A percentile compares a stretch with the other conserved stretches of the same genome.
phyloP scores from a whole-genome alignment of 2,797 vertebrate genomes.

The Trematomus bernacchii region DNA sequence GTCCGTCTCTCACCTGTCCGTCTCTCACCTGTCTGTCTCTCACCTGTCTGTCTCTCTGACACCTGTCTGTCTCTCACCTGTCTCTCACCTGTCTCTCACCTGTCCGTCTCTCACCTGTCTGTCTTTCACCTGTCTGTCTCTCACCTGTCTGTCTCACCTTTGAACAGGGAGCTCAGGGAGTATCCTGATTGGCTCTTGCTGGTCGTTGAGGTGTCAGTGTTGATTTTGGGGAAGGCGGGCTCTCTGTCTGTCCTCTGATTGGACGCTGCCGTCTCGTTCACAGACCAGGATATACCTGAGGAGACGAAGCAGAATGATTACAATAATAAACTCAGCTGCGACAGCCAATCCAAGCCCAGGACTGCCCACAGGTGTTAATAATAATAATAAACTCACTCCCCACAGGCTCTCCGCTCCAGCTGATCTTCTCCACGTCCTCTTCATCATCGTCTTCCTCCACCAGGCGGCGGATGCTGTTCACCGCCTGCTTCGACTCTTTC shows the following conservation, averaged over 20 bases:
- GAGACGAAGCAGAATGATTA: background rate
- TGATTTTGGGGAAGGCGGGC: constrained; percentile 84
- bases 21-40: constrained; percentile 50
- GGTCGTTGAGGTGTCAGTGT: constrained; percentile 76
- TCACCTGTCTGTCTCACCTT: constrained; percentile 82
- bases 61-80: constrained; percentile 87
- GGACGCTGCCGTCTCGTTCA: constrained; percentile 92
- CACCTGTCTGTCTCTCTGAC: constrained; percentile 75
- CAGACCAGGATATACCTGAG: constrained; percentile 96
- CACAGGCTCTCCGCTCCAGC: constrained; percentile 95
- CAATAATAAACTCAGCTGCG: too few species aligned
- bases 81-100: constrained; percentile 77
- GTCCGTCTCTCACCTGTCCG: too few species aligned
- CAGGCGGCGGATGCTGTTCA: constrained; percentile 90
- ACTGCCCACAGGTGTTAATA: background rate
- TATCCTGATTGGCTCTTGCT: constrained; percentile 90
- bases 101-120: constrained; percentile 80
- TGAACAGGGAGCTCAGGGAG: constrained; percentile 93
- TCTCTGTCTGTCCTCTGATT: constrained; percentile 82
- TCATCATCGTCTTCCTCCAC: constrained; percentile 87
- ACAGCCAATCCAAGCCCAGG: constrained; percentile 36
- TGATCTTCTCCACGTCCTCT: constrained; percentile 92
- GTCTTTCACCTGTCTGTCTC: constrained; percentile 80
- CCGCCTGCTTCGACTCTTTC: constrained; percentile 93
- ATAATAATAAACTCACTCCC: constrained; percentile 88